A percentile compares a stretch with the other conserved stretches of the same genome.
phyloP scores from a whole-genome alignment of 2,797 vertebrate genomes.

The Ctenosaura bakeri region DNA sequence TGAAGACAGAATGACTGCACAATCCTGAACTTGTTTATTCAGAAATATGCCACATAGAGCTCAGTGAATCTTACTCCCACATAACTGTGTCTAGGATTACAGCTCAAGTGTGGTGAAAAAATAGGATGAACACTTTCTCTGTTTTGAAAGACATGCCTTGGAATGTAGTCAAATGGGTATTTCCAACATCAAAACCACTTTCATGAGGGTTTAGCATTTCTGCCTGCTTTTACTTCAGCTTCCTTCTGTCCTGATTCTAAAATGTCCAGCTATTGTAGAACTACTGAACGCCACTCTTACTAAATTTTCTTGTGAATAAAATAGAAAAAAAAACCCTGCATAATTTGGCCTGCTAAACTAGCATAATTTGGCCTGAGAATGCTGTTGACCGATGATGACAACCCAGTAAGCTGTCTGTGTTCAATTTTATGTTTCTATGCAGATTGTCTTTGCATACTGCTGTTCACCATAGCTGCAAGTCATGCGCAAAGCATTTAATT shows the following conservation, averaged over 20 bases:
- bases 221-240: slow-evolving; percentile 24
- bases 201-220: background rate
- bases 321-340: slow-evolving; percentile 52
- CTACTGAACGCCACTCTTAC: slow-evolving; percentile 42
- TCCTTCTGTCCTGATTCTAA: slow-evolving; percentile 6
- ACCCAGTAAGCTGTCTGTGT: background rate
- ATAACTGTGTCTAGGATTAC: background rate
- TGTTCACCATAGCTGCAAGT: background rate
- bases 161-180: background rate
- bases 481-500: background rate
- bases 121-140: background rate
- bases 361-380: slow-evolving; percentile 52
- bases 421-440: background rate
- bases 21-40: slow-evolving; percentile 3
- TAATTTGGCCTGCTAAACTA: slow-evolving; percentile 63
- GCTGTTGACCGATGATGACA: background rate
- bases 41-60: background rate
- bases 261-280: slow-evolving; percentile 37
- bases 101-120: background rate
- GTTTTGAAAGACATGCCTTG: background rate
- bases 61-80: background rate
- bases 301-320: slow-evolving; percentile 55
- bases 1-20: background rate
- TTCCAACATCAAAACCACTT: background rate
- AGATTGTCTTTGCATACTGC: background rate